Base-by-base conservation (phyloP, 2,888 invertebrate species). In the Rugalucina vietnamica region DNA sequence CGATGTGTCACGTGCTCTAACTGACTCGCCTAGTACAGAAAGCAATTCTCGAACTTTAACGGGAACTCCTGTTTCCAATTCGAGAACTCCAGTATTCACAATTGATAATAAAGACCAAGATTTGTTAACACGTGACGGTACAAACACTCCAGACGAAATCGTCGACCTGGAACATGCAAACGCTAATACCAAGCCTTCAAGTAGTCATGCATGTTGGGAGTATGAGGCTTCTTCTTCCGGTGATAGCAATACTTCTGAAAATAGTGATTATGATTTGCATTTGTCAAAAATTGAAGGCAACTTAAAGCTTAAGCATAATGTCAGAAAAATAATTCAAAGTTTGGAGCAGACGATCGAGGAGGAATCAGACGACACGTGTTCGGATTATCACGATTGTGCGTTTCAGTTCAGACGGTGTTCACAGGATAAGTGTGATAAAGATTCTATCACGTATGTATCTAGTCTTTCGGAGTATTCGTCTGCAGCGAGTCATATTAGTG, bases 391-490 rank as follows among this genome's bases (percentile, higher is more conserved):
- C 21, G 65, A 65, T 18, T 65, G 65, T 65, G 32, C 10, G 3
- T 57, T 57, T 14, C 5, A 57, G 12, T 65, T 34, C 34, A 21
- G 21, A 3, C 69, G 73, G 27, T 18, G 60, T 57, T 32, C 24
- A 50, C 73, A 81, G 21, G 37, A 69, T 24, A 39, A 39, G 14
- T 75, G 10, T 12, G 84, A 84, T 3, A 21, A 81, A 14, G 88
- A 85, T 54, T 82, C 88, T 5, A 88, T 88, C 84, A 88, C 88
- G 36, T 88, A 88, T 29, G 88, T 88, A 39, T 88, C 88, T 88
- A 88, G 88, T 88, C 88, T 88, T 69, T 88, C 88, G 0, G 88
- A 88, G 65, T 88, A 84, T 81, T 88, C 88, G 50, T 86, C 88
- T 36, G 86, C 86, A 36, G 70, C 84, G 18, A 88, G 88, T 84